These are phyloP conservation scores for Paramormyrops hopkinsi DNA, from an alignment of 2,797 vertebrate genomes.

Conservation along the genomic window DNA sequence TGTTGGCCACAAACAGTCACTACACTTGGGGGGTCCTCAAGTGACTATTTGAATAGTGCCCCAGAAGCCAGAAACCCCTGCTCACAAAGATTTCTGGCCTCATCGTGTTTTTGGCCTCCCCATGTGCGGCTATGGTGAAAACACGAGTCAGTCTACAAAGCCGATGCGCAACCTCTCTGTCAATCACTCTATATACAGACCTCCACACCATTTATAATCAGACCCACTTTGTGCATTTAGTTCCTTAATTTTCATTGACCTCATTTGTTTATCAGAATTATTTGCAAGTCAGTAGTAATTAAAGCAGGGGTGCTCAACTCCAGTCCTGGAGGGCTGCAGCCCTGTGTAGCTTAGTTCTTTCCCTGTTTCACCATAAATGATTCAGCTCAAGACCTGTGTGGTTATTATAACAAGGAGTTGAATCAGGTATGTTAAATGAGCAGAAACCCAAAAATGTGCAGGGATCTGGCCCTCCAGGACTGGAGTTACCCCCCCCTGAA, in stretches of 20 bases:
- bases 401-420: too few species aligned
- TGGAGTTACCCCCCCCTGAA: neutral
- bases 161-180: neutral
- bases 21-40: neutral
- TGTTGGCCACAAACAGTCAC: neutral
- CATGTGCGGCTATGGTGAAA: neutral
- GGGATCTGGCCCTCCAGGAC: too few species aligned
- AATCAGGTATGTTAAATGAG: too few species aligned
- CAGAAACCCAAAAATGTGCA: too few species aligned
- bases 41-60: neutral
- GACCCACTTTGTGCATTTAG: neutral
- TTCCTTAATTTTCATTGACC: neutral
- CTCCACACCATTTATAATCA: neutral
- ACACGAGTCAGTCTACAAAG: neutral
- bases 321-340: too few species aligned
- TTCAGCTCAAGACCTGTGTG: too few species aligned
- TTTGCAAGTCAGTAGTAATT: neutral
- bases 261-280: neutral
- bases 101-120: neutral
- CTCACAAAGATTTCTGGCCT: neutral
- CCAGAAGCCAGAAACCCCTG: neutral
- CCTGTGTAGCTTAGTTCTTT: too few species aligned
- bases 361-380: too few species aligned
- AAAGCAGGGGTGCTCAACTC: neutral
- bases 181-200: neutral